Base-by-base conservation (phyloP, 2,888 invertebrate species). In the Cremastinae sp. region DNA sequence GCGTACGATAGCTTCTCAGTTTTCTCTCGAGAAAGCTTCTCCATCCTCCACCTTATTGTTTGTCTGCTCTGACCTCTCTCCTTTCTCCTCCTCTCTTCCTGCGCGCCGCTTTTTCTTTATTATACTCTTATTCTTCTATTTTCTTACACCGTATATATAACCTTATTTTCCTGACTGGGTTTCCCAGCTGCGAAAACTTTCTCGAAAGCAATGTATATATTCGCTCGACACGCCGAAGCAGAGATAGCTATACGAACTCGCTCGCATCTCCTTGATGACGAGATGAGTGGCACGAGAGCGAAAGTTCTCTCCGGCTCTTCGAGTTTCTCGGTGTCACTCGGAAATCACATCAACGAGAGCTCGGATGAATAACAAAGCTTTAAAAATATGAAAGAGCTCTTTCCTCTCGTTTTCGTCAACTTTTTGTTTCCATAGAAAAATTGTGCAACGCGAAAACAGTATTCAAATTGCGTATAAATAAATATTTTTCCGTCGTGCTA, bases 111-210 rank as follows among this genome's bases (percentile, higher is more conserved):
- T 28, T 28, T 28, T 5, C 28, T 28, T 41, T 43, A 51, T 43
- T n/a, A n/a, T 14, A 47, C 38, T 18, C 58, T 69, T 51, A 59
- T 70, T 22, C 56, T 43, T 20, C 14, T 56, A 28, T 18, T 34
- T 49, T 59, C 51, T 59, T 59, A 41, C 59, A n/a, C n/a, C n/a
- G n/a, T n/a, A n/a, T 20, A 10, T 49, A 49, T 58, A 28, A 2
- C 58, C 51, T 38, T 69, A 38, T 70, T 70, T 75, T 70, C 45
- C 36, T 59, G 22, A 47, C 53, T 38, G 51, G 14, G 47, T 28
- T 61, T 65, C 65, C n/a, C 70, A 59, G 54, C 18, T 38, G 20
- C 51, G 18, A 18, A 65, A 75, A 66, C 65, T 71, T 70, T 54
- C 14, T 36, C 36, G 53, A 70, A 62, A 61, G 53, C 28, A 28